Conservation (phyloP, 1,140 invertebrate species). For the Rhopalosiphum maidis region DNA sequence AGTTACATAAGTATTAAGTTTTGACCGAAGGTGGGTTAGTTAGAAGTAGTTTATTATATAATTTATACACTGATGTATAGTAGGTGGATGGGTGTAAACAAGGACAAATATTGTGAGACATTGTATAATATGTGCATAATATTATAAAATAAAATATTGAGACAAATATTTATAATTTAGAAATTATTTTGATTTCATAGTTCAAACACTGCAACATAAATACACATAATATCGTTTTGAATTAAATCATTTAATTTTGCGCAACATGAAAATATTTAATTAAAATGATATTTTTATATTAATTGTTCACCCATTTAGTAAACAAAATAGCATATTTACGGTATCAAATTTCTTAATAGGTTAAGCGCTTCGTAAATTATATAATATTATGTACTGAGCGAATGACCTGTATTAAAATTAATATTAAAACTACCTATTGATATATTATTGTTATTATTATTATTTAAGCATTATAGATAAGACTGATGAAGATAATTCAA, state of each 20-base stretch:
- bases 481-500: background rate
- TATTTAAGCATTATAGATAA: background rate
- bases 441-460: constrained; percentile 13
- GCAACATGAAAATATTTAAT: background rate
- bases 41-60: background rate
- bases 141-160: background rate
- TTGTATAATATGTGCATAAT: background rate
- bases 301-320: background rate
- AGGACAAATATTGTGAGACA: background rate
- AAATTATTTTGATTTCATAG: background rate
- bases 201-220: background rate
- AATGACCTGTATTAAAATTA: background rate
- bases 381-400: background rate
- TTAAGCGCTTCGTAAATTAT: background rate
- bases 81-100: background rate
- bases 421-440: background rate
- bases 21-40: background rate
- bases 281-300: background rate
- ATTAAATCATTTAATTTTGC: background rate
- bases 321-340: background rate
- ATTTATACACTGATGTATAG: background rate
- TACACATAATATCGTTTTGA: background rate
- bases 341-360: background rate
- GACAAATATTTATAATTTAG: background rate
- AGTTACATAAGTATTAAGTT: background rate